Conservation (phyloP, 2,797 vertebrate genomes). For the Lateolabrax maculatus region DNA sequence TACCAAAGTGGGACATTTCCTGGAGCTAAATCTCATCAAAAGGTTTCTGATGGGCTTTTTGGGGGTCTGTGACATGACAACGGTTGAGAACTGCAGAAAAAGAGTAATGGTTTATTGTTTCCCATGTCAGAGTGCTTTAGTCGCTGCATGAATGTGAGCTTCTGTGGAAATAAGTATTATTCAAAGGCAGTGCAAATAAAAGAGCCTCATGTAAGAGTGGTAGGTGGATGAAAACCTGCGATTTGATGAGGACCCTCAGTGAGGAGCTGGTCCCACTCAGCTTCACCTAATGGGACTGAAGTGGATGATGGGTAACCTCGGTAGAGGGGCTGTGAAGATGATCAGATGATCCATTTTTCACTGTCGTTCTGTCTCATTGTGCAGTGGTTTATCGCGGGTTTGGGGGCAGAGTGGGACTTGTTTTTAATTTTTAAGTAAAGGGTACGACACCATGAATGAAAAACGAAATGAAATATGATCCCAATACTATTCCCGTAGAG, state of each 20-base stretch:
- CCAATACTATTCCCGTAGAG: too few species aligned
- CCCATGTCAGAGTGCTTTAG: slow-evolving; percentile 29
- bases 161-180: slow-evolving; percentile 44
- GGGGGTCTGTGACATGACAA: slow-evolving; percentile 29
- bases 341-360: slow-evolving; percentile 51
- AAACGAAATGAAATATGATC: not conserved
- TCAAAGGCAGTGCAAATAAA: slow-evolving; percentile 50
- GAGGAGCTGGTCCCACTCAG: slow-evolving; percentile 63
- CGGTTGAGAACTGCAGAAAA: slow-evolving; percentile 18
- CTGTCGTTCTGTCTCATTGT: slow-evolving; percentile 3
- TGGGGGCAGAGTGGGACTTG: not conserved
- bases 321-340: slow-evolving; percentile 55
- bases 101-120: slow-evolving; percentile 42
- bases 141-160: slow-evolving; percentile 41
- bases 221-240: slow-evolving; percentile 64
- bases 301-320: slow-evolving; percentile 68
- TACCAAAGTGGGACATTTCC: slow-evolving; percentile 33
- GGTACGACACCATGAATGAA: not conserved
- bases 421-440: not conserved
- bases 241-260: slow-evolving; percentile 62
- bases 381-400: slow-evolving; percentile 10
- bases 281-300: slow-evolving; percentile 72
- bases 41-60: slow-evolving; percentile 33
- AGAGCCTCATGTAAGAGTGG: slow-evolving; percentile 56
- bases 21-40: slow-evolving; percentile 24